Evolutionary conservation across 2,888 invertebrate genomes (phyloP).

Genomic region (Drosophila hamatofila): DNA sequence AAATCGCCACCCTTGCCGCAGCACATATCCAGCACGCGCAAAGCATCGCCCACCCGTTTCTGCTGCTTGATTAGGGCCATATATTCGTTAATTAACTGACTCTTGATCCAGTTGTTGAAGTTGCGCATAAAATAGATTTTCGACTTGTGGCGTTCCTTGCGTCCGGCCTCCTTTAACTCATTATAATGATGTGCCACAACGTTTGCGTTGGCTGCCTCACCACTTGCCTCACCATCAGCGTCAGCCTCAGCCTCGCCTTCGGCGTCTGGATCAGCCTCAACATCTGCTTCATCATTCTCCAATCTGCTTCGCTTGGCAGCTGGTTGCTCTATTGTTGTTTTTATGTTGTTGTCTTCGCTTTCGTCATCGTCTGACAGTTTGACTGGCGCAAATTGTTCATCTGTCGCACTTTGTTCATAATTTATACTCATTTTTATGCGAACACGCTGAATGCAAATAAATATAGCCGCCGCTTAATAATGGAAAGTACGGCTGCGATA

Average conservation of each 20-base stretch:
- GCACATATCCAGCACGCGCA: constrained; percentile 95
- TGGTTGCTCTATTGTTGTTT: background rate
- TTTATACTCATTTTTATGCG: constrained; percentile 56
- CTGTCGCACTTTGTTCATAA: constrained; percentile 57
- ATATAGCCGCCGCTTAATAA: constrained; percentile 26
- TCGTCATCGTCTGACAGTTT: constrained; percentile 69
- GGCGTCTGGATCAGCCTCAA: background rate
- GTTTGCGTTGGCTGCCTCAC: constrained; percentile 74
- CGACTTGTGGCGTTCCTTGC: constrained; percentile 92
- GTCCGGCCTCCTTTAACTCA: constrained; percentile 92
- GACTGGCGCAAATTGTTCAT: constrained; percentile 40
- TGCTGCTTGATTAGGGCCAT: constrained; percentile 88
- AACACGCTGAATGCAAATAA: constrained; percentile 21
- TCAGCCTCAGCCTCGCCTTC: background rate
- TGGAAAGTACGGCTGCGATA: constrained; percentile 31
- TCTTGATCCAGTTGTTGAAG: constrained; percentile 99
- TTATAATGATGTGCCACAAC: constrained; percentile 97
- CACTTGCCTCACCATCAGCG: constrained; percentile 17
- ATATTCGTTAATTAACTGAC: constrained; percentile 95
- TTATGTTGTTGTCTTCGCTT: constrained; percentile 34
- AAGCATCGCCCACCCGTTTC: constrained; percentile 88
- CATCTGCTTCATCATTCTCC: constrained; percentile 12
- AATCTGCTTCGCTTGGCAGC: background rate
- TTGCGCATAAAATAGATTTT: constrained; percentile 97
- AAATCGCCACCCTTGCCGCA: constrained; percentile 99